phyloP scores from a whole-genome alignment of 1,140 invertebrate species.

The Acromyrmex heyeri region DNA sequence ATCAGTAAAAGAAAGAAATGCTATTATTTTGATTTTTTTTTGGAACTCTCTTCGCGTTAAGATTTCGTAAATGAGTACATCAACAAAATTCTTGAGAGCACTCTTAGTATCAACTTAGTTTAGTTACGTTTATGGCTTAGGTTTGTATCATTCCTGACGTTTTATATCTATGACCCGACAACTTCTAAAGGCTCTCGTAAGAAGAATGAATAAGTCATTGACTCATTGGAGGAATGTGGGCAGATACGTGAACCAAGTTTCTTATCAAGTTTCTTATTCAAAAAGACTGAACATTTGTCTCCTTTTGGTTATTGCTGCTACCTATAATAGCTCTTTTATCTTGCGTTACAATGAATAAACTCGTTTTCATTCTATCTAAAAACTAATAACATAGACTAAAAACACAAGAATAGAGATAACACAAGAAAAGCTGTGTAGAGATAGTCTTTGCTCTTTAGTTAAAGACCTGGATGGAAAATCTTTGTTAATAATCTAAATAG shows the following conservation, averaged over 20 bases:
- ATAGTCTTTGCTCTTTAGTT: neutral
- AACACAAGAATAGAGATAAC: neutral
- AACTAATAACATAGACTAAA: neutral
- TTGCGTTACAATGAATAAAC: slow-evolving; percentile 72
- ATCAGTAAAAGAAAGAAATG: neutral
- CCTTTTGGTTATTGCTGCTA: slow-evolving; percentile 74
- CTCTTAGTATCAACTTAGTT: slow-evolving; percentile 24
- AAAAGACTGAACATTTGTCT: slow-evolving; percentile 75
- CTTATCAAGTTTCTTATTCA: slow-evolving; percentile 29
- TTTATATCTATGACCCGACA: slow-evolving; percentile 31
- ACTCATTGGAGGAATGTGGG: slow-evolving; percentile 67
- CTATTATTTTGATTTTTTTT: neutral
- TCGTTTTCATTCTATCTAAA: slow-evolving; percentile 54
- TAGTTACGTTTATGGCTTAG: neutral
- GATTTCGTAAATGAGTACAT: slow-evolving; percentile 10
- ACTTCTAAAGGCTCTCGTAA: neutral
- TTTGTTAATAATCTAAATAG: neutral
- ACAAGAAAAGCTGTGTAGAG: neutral
- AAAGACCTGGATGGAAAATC: neutral
- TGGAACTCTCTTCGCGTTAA: neutral
- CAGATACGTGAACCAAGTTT: neutral
- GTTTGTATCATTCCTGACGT: neutral
- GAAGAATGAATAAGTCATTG: slow-evolving; percentile 49
- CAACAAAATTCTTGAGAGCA: slow-evolving; percentile 24
- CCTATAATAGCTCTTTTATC: slow-evolving; percentile 68